A percentile compares a stretch with the other conserved stretches of the same genome.
phyloP scores from a whole-genome alignment of 1,140 invertebrate species.

The Nasonia vitripennis region DNA sequence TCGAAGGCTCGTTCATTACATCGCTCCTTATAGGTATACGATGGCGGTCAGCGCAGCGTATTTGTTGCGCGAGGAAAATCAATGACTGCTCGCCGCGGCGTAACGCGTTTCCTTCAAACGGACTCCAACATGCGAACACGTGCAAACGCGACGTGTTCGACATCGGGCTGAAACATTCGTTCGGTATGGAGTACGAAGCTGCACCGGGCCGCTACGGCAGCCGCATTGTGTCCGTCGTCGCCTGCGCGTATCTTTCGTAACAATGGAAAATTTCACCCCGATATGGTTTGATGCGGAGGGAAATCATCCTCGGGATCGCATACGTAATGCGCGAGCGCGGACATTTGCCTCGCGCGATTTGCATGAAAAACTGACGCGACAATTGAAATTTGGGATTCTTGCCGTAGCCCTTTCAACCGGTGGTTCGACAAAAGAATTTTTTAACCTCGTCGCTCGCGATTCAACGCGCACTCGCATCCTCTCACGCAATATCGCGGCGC shows the following conservation, averaged over 20 bases:
- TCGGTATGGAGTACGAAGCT: not conserved
- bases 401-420: too few species aligned
- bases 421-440: too few species aligned
- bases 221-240: not conserved
- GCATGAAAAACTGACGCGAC: too few species aligned
- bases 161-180: conserved; percentile 13
- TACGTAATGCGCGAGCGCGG: too few species aligned
- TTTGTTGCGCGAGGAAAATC: not conserved
- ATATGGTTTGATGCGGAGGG: conserved; percentile 16
- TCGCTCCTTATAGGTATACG: not conserved
- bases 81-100: not conserved
- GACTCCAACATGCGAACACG: conserved; percentile 20
- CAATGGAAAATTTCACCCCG: conserved; percentile 22
- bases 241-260: not conserved
- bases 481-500: too few species aligned
- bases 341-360: too few species aligned
- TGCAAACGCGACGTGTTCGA: conserved; percentile 1
- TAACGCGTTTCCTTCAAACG: not conserved
- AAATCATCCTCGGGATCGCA: conserved; percentile 17
- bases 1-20: not conserved
- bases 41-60: not conserved
- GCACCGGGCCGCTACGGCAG: not conserved
- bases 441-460: too few species aligned
- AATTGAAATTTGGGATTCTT: too few species aligned
- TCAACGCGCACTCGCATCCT: too few species aligned